Conservation (phyloP, 2,113 vertebrate species). For the Carettochelys insculpta region DNA sequence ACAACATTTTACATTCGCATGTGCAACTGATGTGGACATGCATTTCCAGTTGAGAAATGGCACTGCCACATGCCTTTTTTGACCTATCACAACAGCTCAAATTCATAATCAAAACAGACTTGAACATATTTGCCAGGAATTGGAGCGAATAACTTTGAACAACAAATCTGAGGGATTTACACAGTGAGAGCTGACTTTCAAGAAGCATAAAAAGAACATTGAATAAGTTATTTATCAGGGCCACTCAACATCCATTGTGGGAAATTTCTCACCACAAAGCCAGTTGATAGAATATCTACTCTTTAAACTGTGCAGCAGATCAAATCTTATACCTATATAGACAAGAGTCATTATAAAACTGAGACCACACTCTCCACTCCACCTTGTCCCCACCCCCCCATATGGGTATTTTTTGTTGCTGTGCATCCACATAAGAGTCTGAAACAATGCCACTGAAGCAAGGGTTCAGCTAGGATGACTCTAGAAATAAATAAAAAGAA, state of each 20-base stretch:
- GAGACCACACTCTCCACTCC: neutral
- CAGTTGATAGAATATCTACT: conserved; percentile 20
- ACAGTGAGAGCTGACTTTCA: conserved; percentile 47
- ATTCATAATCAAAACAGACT: conserved; percentile 57
- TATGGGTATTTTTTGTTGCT: neutral
- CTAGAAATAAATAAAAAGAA: neutral
- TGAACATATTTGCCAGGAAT: conserved; percentile 69
- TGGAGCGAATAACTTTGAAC: conserved; percentile 59
- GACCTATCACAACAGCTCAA: conserved; percentile 57
- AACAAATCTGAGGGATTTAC: conserved; percentile 61
- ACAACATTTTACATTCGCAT: conserved; percentile 50
- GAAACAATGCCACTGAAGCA: conserved; percentile 8
- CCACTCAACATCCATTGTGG: conserved; percentile 3
- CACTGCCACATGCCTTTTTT: conserved; percentile 36
- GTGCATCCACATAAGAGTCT: neutral
- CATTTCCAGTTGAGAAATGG: conserved; percentile 42
- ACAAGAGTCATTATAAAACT: conserved; percentile 3
- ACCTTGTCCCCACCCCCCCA: neutral
- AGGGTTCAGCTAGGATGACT: neutral
- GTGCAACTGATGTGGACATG: conserved; percentile 30
- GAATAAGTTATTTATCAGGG: conserved; percentile 60
- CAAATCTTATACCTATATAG: neutral
- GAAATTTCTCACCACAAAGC: conserved; percentile 36
- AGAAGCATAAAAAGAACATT: conserved; percentile 56
- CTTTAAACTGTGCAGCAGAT: conserved; percentile 39